Evolutionary conservation across 2,888 invertebrate species (phyloP), one percentile per base, ranked within the genome.

Genomic region (Callimorpha dominula): DNA sequence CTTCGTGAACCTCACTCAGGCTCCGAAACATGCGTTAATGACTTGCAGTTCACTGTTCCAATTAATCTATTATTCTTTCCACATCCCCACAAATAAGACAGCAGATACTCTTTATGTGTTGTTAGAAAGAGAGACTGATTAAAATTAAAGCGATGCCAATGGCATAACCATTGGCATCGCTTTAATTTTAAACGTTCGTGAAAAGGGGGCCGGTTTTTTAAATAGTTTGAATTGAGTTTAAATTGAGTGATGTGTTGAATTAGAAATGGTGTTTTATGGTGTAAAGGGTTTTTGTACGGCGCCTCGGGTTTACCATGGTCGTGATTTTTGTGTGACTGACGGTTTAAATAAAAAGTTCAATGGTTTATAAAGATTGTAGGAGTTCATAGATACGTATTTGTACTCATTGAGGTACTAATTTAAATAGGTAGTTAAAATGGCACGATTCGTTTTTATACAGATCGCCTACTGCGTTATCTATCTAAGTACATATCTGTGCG

Each of bases 191-290:
- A 80, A 77, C 78, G 77, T 71, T 76, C 76, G 81, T 81, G 78
- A 84, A 86, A 81, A 83, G 81, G 80, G 79, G 15, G 20, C 79
- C 70, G 75, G 82, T 80, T 82, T 83, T 86, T 86, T 85, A 80
- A 87, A 86, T 86, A 79, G 81, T 84, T 81, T 82, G 76, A 60
- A 84, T 80, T 87, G 72, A 60, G 81, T 86, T 86, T 83, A 82
- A 86, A 89, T 86, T 81, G 78, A 84, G 83, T 83, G 78, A 84
- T 81, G 86, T 77, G 78, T 85, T 88, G 87, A 85, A 89, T 86
- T 80, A 76, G 82, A 78, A 86, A 78, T 65, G 74, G 20, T 66
- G 50, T 69, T 76, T 70, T 80, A 78, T 42, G 63, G 71, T 77
- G 73, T 68, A 54, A 73, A 71, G 12, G 14, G 64, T 65, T 63